These are phyloP conservation scores for Drosophila parabipectinata DNA, from an alignment of 1,140 invertebrate genomes.

Conservation along the genomic window DNA sequence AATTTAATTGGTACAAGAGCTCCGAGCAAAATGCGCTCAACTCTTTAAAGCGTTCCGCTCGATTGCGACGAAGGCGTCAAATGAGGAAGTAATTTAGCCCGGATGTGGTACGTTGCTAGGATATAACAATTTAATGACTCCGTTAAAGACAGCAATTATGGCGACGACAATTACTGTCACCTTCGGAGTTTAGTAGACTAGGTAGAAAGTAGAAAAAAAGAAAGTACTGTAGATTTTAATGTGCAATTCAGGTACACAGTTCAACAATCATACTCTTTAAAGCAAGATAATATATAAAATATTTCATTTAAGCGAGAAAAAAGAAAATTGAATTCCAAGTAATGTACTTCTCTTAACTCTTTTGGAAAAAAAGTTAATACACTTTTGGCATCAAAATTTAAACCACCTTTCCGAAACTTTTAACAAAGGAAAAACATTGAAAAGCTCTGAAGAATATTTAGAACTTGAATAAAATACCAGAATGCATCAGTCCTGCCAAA, in stretches of 20 bases:
- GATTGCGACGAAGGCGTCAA: conserved; percentile 24
- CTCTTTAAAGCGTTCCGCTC: conserved; percentile 44
- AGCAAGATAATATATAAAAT: no score
- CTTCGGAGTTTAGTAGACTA: conserved; percentile 10
- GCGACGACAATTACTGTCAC: conserved; percentile 24
- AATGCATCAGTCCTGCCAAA: conserved; percentile 2
- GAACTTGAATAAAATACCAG: not conserved
- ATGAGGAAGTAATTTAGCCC: conserved; percentile 30
- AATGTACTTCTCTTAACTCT: no score
- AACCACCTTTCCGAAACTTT: not conserved
- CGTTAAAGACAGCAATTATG: conserved; percentile 35
- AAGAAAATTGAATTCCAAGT: no score
- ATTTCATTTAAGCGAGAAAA: no score
- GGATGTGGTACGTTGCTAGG: conserved; percentile 10
- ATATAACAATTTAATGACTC: conserved; percentile 24
- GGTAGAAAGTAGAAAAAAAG: conserved; percentile 1
- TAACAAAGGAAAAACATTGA: not conserved
- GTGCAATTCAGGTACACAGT: not conserved
- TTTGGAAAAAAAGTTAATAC: not conserved
- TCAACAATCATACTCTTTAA: no score
- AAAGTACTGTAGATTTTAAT: not conserved
- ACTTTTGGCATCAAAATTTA: not conserved
- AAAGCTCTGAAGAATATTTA: not conserved
- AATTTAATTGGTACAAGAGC: conserved; percentile 72
- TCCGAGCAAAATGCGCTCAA: conserved; percentile 8